Conservation (phyloP, 2,888 invertebrate species). For the Venustoraphidia nigricollis region DNA sequence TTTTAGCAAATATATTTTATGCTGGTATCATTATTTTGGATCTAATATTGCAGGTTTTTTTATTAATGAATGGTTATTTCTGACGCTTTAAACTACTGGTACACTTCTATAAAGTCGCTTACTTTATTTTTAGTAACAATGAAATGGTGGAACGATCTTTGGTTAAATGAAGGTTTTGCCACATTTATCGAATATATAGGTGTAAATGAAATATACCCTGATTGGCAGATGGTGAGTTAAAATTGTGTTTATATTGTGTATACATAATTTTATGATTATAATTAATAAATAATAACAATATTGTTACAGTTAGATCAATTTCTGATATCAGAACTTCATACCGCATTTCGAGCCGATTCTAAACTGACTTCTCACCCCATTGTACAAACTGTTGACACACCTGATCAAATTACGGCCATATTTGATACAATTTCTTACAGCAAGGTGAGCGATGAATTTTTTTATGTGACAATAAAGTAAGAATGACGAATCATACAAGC, state of each 20-base stretch:
- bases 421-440: conserved; percentile 85
- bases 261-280: conserved; percentile 4
- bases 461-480: conserved; percentile 2
- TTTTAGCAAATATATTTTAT: too few species aligned
- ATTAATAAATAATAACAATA: not conserved
- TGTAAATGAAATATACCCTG: conserved; percentile 48
- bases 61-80: too few species aligned
- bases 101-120: too few species aligned
- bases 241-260: conserved; percentile 4
- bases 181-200: conserved; percentile 77
- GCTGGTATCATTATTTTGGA: too few species aligned
- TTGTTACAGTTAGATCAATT: conserved; percentile 59
- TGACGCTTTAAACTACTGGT: too few species aligned
- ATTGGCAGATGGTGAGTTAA: conserved; percentile 61
- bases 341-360: conserved; percentile 59
- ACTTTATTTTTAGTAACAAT: conserved; percentile 54
- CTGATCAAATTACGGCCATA: conserved; percentile 79
- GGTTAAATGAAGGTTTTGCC: conserved; percentile 92
- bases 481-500: too few species aligned
- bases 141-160: conserved; percentile 86
- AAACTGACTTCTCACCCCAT: conserved; percentile 81
- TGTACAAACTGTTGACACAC: conserved; percentile 66
- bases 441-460: conserved; percentile 41
- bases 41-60: too few species aligned
- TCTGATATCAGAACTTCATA: conserved; percentile 50